Base-by-base conservation (phyloP, 2,888 invertebrate species). In the Hydroisotoma schaefferi region DNA sequence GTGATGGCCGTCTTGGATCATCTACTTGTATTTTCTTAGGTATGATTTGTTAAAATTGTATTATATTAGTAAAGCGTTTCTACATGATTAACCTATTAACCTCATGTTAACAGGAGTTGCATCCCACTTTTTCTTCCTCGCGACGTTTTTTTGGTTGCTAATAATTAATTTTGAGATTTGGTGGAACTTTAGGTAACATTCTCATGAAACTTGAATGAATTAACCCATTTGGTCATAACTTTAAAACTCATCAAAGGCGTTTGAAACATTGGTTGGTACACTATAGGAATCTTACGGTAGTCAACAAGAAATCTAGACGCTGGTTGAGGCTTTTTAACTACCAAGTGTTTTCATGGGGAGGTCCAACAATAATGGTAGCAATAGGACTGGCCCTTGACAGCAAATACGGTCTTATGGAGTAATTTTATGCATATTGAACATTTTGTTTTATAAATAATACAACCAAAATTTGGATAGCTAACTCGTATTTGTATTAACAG, bases 151-250 rank as follows among this genome's bases (percentile, higher is more conserved):
- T 47, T 64, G 64, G 64, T 38, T 60, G 1, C 53, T 57, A 27
- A 53, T 61, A 3, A 64, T 64, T 1, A 60, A 60, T 27, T 60
- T 61, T 40, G 64, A 64, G 29, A 53, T 64, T 18, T 64, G 60
- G 60, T 64, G 64, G 64, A 64, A 57, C 26, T 64, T 64, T 29
- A 57, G 63, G 62, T 62, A 46, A 23, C n/a, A n/a, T n/a, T n/a
- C n/a, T n/a, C n/a, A n/a, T n/a, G n/a, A n/a, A 29, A 20, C 18
- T 43, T 43, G 6, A 43, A 20, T 18, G 6, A 18, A 43, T 43
- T 43, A 43, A 10, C 43, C 18, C n/a, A n/a, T n/a, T n/a, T n/a
- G n/a, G n/a, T n/a, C n/a, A n/a, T n/a, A n/a, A n/a, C 18, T 43
- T 43, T 18, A n/a, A 10, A 18, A 43, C 6, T 20, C 18, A 6